A percentile compares a stretch with the other conserved stretches of the same genome.
These are phyloP conservation scores for Urechis unicinctus DNA, from an alignment of 2,888 invertebrate genomes.

Conservation along the genomic window DNA sequence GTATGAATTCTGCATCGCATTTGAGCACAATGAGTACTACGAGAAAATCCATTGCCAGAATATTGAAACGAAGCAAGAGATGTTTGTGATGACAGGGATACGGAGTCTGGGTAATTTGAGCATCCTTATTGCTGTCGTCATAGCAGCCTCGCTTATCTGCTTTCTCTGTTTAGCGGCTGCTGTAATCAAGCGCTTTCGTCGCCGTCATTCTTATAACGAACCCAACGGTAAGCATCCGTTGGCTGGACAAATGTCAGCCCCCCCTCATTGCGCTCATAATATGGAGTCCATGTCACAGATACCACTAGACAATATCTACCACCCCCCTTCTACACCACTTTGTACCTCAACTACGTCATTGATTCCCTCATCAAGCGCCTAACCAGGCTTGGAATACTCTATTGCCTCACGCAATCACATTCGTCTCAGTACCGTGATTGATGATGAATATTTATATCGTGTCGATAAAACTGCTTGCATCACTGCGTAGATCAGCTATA, in stretches of 20 bases:
- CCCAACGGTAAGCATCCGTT: slow-evolving; percentile 21
- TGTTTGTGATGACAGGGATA: slow-evolving; percentile 11
- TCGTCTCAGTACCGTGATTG: too few species aligned
- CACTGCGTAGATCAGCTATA: too few species aligned
- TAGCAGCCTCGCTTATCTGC: slow-evolving; percentile 30
- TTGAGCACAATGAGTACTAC: slow-evolving; percentile 18
- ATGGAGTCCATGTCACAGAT: slow-evolving; percentile 44
- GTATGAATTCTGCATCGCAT: slow-evolving; percentile 52
- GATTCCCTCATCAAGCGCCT: slow-evolving; percentile 10
- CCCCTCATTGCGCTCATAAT: too few species aligned
- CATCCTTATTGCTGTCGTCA: slow-evolving; percentile 25
- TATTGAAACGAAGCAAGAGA: slow-evolving; percentile 11
- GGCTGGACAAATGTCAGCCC: too few species aligned
- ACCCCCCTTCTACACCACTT: slow-evolving; percentile 40
- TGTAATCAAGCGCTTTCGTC: slow-evolving; percentile 37
- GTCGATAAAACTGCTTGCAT: too few species aligned
- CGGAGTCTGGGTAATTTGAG: slow-evolving; percentile 10
- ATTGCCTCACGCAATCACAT: too few species aligned
- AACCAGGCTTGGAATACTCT: not conserved
- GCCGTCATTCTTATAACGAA: slow-evolving; percentile 44
- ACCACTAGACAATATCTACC: slow-evolving; percentile 49
- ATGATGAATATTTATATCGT: too few species aligned
- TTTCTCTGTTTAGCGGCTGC: slow-evolving; percentile 45
- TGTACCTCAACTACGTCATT: slow-evolving; percentile 43
- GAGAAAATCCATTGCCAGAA: slow-evolving; percentile 42